Conservation (phyloP, 1,140 invertebrate species). For the Lasioglossum albipes region DNA sequence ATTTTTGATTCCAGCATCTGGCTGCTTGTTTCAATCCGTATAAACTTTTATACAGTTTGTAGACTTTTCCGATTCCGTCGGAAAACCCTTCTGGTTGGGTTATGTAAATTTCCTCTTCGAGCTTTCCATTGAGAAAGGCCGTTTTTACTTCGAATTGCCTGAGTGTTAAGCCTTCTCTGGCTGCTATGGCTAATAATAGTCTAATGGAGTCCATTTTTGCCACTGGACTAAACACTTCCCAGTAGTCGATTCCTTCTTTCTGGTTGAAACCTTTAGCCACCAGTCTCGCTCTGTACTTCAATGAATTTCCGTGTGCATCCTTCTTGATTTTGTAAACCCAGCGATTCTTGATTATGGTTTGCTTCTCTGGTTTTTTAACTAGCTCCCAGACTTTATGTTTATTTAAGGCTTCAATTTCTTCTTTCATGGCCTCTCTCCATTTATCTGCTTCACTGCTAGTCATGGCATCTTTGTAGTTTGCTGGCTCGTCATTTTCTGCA, state of each 20-base stretch:
- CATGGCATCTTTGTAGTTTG: background rate
- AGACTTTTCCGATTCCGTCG: background rate
- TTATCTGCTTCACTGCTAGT: background rate
- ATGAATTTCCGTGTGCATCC: background rate
- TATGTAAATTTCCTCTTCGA: conserved; percentile 1
- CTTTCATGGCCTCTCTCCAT: conserved; percentile 59
- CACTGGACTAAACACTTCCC: conserved; percentile 57
- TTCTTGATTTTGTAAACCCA: conserved; percentile 37
- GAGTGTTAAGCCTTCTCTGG: conserved; percentile 45
- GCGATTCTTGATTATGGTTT: conserved; percentile 34
- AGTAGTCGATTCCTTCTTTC: conserved; percentile 37
- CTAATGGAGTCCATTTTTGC: conserved; percentile 42
- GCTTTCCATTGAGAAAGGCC: conserved; percentile 60
- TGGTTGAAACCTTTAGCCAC: background rate
- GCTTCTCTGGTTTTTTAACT: conserved; percentile 36
- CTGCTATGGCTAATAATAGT: conserved; percentile 39
- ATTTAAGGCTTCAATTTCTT: conserved; percentile 54
- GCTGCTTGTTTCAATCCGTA: conserved; percentile 4
- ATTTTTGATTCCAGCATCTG: conserved; percentile 6
- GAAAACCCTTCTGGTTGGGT: background rate
- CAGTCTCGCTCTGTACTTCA: background rate
- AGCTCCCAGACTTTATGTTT: conserved; percentile 57
- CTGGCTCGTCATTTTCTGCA: background rate
- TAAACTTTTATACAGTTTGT: background rate
- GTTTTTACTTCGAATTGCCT: conserved; percentile 67